Percentiles rank a stretch among this genome's conserved stretches.
Evolutionary conservation across 2,113 vertebrate genomes (phyloP).

Genomic region (Chaenocephalus aceratus): DNA sequence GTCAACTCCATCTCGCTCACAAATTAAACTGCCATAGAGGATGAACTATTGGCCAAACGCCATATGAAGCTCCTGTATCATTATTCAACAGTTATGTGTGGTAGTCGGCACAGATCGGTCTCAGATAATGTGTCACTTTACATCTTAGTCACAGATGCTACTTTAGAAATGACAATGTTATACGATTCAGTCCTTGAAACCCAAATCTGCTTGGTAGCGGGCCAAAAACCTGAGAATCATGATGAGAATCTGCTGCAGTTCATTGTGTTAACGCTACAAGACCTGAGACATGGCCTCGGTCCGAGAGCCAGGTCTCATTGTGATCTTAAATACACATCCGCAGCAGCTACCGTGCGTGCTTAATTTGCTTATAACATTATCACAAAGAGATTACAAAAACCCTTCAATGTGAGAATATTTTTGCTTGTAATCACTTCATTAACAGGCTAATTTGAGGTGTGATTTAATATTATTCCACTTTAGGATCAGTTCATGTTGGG

Average conservation of each 20-base stretch:
- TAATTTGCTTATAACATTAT: not conserved
- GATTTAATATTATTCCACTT: not conserved
- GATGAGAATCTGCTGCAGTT: constrained; percentile 42
- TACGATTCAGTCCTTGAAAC: constrained; percentile 73
- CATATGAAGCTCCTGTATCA: constrained; percentile 49
- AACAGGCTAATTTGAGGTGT: not conserved
- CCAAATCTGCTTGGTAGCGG: constrained; percentile 40
- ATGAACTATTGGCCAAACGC: constrained; percentile 54
- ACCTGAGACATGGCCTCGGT: constrained; percentile 27
- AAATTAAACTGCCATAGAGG: constrained; percentile 41
- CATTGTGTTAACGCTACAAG: constrained; percentile 44
- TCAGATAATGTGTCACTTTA: constrained; percentile 66
- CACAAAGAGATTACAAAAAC: not conserved
- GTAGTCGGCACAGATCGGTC: constrained; percentile 25
- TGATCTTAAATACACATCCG: constrained; percentile 56
- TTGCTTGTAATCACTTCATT: not conserved
- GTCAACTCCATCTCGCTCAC: constrained; percentile 46
- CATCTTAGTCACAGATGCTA: constrained; percentile 70
- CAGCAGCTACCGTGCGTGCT: constrained; percentile 34
- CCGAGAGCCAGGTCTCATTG: constrained; percentile 29
- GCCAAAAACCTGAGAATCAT: constrained; percentile 60
- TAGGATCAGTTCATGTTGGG: not conserved
- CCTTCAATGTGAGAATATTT: not conserved
- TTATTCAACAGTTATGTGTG: constrained; percentile 59
- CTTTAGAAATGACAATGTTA: constrained; percentile 72